Evolutionary conservation across 2,888 invertebrate genomes (phyloP).

Genomic region (Schizaphis graminum): DNA sequence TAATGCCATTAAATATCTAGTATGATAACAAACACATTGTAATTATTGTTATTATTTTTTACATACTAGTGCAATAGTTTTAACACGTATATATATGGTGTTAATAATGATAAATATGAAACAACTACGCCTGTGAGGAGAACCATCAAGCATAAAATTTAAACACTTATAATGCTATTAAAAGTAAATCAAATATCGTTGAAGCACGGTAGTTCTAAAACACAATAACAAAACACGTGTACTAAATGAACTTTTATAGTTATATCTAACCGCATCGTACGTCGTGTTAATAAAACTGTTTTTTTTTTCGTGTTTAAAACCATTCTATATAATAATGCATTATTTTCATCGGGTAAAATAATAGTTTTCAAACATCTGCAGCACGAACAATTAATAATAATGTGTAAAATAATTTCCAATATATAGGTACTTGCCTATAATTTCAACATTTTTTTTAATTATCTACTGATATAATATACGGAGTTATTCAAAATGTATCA

Average conservation of each 20-base stretch:
- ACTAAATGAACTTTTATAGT: background rate
- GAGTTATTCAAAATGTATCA: no score
- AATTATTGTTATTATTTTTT: background rate
- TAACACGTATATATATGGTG: background rate
- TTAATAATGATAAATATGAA: background rate
- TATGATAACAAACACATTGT: conserved; percentile 22
- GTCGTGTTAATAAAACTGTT: background rate
- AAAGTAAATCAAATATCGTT: conserved; percentile 20
- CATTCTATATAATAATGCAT: background rate
- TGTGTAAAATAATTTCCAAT: background rate
- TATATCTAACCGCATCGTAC: background rate
- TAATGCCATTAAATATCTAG: background rate
- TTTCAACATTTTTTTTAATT: no score
- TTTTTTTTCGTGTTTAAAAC: background rate
- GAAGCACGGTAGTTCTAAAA: background rate
- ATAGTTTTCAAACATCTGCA: background rate
- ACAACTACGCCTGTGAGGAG: background rate
- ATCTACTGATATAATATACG: no score
- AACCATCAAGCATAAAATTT: conserved; percentile 24
- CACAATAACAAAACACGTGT: background rate
- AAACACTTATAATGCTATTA: conserved; percentile 12
- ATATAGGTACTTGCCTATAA: background rate
- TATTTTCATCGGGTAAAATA: background rate
- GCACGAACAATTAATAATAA: background rate
- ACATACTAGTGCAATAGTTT: background rate